Evolutionary conservation across 2,888 invertebrate genomes (phyloP).

Genomic region (Dicycla oo): DNA sequence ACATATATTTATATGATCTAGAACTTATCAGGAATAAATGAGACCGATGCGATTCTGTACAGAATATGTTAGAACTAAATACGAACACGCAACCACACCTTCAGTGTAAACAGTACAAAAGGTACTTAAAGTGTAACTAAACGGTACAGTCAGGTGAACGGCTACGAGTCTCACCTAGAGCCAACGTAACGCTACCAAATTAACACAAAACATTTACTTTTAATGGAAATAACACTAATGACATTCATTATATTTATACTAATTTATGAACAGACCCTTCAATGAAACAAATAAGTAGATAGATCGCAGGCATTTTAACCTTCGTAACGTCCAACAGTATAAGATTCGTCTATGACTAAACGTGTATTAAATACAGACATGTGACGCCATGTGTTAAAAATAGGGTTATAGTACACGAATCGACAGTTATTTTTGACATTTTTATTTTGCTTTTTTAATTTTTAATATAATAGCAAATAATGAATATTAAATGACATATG

Average conservation of each 20-base stretch:
- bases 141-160: constrained; percentile 64
- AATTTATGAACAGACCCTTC: constrained; percentile 81
- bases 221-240: constrained; percentile 85
- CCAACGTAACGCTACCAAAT: constrained; percentile 80
- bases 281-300: constrained; percentile 74
- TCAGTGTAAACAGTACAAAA: constrained; percentile 72
- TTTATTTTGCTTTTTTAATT: background rate
- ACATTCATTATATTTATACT: constrained; percentile 84
- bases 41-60: constrained; percentile 74
- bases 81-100: constrained; percentile 64
- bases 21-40: constrained; percentile 86
- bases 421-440: constrained; percentile 1
- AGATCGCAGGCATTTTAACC: constrained; percentile 53
- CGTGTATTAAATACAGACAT: constrained; percentile 39
- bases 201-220: constrained; percentile 82
- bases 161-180: constrained; percentile 75
- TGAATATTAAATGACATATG: background rate
- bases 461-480: background rate
- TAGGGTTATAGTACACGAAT: constrained; percentile 36
- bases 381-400: constrained; percentile 19
- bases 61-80: constrained; percentile 63
- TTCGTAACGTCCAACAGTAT: constrained; percentile 10
- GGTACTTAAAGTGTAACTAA: constrained; percentile 69
- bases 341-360: constrained; percentile 30
- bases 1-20: constrained; percentile 90